Evolutionary conservation across 2,113 vertebrate genomes (phyloP), one percentile per base, ranked within the genome.

Genomic region (Psittacula cyanocephala): DNA sequence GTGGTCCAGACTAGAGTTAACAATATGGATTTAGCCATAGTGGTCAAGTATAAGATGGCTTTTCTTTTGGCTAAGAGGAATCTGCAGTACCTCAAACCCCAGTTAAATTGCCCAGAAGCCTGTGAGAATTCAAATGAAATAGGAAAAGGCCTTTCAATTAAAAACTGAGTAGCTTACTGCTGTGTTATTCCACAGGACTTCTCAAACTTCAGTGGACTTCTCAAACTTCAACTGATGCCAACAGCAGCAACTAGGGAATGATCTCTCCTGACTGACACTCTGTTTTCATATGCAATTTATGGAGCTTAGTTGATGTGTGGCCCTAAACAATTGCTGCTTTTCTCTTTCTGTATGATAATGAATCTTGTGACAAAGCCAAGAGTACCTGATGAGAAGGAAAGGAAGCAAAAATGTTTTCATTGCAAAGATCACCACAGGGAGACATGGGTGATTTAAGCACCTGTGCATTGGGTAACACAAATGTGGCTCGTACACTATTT

Each of bases 401-500:
- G 47, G 57, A 64, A 84, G 62, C 57, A 79, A 41, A 74, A 63
- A 1, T 29, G 29, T 74, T 93, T 85, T 77, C 31, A 74, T 37
- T 70, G 35, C 50, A 63, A 91, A 80, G 31, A 15, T 81, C 55
- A 64, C 52, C 64, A 31, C 4, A 4, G 59, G 24, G 22, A 72
- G 23, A 14, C 41, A 46, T 37, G 5, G 31, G 28, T 63, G 79
- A 87, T 55, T 55, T 57, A 65, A 69, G 29, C 49, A 31, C 28
- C 59, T 81, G 31, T 52, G 39, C 46, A 50, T 25, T 17, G 13
- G 7, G 37, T 86, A 33, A 91, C 64, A 77, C 4, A 60, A 78
- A 57, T 1, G 1, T 49, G 68, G 12, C 49, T 88, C 3, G 2
- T 64, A 28, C 0, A 0, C 33, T 59, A 12, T 23, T 53, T 67